These are phyloP conservation scores for Catostomus latipinnis DNA, from an alignment of 2,797 vertebrate genomes.

Conservation along the genomic window DNA sequence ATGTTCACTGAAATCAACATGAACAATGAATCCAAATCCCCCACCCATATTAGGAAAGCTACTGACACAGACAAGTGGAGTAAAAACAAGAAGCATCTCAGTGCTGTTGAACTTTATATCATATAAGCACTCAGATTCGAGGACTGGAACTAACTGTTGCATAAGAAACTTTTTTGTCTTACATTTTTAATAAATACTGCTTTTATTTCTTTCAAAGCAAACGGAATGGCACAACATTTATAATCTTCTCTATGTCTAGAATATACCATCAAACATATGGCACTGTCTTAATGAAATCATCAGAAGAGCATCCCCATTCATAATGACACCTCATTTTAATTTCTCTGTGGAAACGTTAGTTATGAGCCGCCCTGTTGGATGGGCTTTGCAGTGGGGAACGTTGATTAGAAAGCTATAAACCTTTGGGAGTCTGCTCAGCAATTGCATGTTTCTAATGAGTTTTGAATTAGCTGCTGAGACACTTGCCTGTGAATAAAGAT, in stretches of 20 bases:
- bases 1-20: too few relatives aligned
- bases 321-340: conserved; percentile 49
- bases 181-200: too few relatives aligned
- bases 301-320: conserved; percentile 33
- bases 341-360: conserved; percentile 47
- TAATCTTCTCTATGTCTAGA: background rate
- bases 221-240: background rate
- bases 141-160: too few relatives aligned
- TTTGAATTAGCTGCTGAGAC: conserved; percentile 49
- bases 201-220: too few relatives aligned
- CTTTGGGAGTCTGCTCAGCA: conserved; percentile 30
- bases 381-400: conserved; percentile 36
- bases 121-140: too few relatives aligned
- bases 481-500: conserved; percentile 33
- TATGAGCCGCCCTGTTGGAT: conserved; percentile 41
- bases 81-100: too few relatives aligned
- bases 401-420: conserved; percentile 42
- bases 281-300: conserved; percentile 29
- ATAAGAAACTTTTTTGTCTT: too few relatives aligned
- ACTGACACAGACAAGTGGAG: too few relatives aligned
- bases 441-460: conserved; percentile 47
- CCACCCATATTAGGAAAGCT: too few relatives aligned
- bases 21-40: too few relatives aligned
- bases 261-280: conserved; percentile 33
- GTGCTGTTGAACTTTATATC: too few relatives aligned